A percentile compares a stretch with the other conserved stretches of the same genome.
Evolutionary conservation across 2,888 invertebrate genomes (phyloP).

Genomic region (Agrilus mali): DNA sequence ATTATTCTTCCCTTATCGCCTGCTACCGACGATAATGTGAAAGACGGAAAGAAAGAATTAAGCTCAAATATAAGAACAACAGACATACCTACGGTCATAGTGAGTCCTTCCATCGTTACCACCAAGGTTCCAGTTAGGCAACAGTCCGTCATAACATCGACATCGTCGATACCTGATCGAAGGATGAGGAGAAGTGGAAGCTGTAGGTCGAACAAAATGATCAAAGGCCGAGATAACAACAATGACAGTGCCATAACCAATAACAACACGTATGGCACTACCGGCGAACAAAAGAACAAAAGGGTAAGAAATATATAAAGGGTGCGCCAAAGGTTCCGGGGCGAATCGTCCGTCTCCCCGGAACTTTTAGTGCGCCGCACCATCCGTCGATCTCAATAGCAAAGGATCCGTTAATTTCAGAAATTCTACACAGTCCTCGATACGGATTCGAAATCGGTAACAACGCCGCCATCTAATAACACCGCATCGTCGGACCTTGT

Average conservation of each 20-base stretch:
- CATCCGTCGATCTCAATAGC: conserved; percentile 2
- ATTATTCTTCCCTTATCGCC: conserved; percentile 40
- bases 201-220: conserved; percentile 21
- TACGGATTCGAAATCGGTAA: conserved; percentile 17
- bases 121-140: conserved; percentile 13
- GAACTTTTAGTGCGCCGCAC: conserved; percentile 3
- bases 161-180: conserved; percentile 23
- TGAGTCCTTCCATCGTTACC: conserved; percentile 10
- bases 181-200: conserved; percentile 20
- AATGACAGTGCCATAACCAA: conserved; percentile 19
- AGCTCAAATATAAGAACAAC: conserved; percentile 1
- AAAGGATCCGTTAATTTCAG: conserved; percentile 19
- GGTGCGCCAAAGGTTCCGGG: neutral
- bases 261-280: conserved; percentile 15
- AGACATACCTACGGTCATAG: conserved; percentile 10
- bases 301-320: conserved; percentile 18
- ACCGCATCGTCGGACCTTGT: conserved; percentile 11
- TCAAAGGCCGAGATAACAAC: conserved; percentile 20
- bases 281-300: conserved; percentile 15
- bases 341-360: conserved; percentile 2
- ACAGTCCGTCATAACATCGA: conserved; percentile 18
- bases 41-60: conserved; percentile 6
- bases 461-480: neutral
- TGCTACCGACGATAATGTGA: conserved; percentile 31
- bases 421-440: conserved; percentile 31